Evolutionary conservation across 2,797 vertebrate species (phyloP), one percentile per base, ranked within the genome.

Genomic region (Alca torda): DNA sequence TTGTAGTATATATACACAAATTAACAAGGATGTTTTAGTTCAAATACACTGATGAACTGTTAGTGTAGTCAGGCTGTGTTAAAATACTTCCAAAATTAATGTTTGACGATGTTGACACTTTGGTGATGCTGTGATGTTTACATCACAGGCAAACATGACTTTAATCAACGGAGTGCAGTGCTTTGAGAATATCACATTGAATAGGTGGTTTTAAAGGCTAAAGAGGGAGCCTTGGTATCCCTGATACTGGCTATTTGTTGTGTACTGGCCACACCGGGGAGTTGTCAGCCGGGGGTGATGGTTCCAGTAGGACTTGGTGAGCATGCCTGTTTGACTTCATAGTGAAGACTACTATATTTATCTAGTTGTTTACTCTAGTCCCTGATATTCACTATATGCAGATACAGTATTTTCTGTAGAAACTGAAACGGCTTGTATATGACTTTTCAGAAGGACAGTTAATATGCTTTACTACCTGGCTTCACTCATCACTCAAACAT

Each of bases 31-130:
- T 54, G 45, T 54, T 91, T 91, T 74, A 48, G 57, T 68, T 93
- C 57, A 84, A 57, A 90, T 81, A 90, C 50, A 18, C 57, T 78
- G 73, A 91, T 93, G 73, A 95, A 83, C 25, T 63, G 57, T n/a
- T 74, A 54, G 39, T 75, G 50, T 41, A 94, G 91, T 67, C 80
- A 92, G 50, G 61, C 63, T 57, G 50, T 69, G 23, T 73, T 91
- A 74, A 79, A 87, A 51, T 89, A 61, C 45, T 83, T 89, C 75
- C 60, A 77, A 93, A 89, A 87, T 89, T 91, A 87, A 43, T 3
- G 6, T 89, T 93, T 92, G 92, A 69, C 4, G 3, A 61, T 87
- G 91, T 89, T 96, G 89, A 82, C 64, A 43, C 87, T 90, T 84
- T 18, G 51, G 76, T 84, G 85, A 51, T 91, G 68, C 70, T 91